Percentiles rank a stretch among this genome's conserved stretches.
phyloP scores from a whole-genome alignment of 2,888 invertebrate species.

The Drosophila longiperda region DNA sequence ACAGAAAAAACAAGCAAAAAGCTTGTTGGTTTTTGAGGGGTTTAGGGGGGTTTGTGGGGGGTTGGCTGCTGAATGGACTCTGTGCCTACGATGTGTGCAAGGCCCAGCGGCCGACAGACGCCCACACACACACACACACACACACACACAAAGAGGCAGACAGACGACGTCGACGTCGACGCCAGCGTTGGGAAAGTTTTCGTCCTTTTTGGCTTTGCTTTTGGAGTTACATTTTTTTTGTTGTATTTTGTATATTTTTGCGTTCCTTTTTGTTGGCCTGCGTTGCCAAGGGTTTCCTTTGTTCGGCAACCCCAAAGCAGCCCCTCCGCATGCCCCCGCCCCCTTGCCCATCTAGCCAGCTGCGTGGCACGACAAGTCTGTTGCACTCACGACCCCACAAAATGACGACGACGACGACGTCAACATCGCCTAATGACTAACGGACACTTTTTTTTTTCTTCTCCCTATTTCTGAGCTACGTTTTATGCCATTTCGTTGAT shows the following conservation, averaged over 20 bases:
- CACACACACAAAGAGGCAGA: constrained; percentile 35
- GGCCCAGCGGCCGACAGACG: constrained; percentile 69
- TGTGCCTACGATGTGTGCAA: constrained; percentile 58
- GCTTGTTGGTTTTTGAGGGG: neutral
- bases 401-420: constrained; percentile 30
- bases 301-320: constrained; percentile 55
- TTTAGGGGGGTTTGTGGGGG: neutral
- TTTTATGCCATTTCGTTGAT: constrained; percentile 40
- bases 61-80: constrained; percentile 46
- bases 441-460: constrained; percentile 61
- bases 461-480: constrained; percentile 31
- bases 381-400: constrained; percentile 76
- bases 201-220: constrained; percentile 47
- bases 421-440: constrained; percentile 74
- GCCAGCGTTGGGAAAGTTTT: constrained; percentile 34
- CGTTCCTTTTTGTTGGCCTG: constrained; percentile 78
- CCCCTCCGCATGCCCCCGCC: neutral
- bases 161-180: constrained; percentile 53
- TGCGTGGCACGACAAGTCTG: constrained; percentile 66
- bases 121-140: constrained; percentile 46
- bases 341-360: neutral
- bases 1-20: neutral
- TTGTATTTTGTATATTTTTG: constrained; percentile 32
- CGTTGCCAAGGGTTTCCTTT: constrained; percentile 84
- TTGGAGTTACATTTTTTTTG: constrained; percentile 28